Percentiles rank a stretch among this genome's conserved stretches.
Evolutionary conservation across 2,797 vertebrate species (phyloP).

Genomic region (Microhierax caerulescens): DNA sequence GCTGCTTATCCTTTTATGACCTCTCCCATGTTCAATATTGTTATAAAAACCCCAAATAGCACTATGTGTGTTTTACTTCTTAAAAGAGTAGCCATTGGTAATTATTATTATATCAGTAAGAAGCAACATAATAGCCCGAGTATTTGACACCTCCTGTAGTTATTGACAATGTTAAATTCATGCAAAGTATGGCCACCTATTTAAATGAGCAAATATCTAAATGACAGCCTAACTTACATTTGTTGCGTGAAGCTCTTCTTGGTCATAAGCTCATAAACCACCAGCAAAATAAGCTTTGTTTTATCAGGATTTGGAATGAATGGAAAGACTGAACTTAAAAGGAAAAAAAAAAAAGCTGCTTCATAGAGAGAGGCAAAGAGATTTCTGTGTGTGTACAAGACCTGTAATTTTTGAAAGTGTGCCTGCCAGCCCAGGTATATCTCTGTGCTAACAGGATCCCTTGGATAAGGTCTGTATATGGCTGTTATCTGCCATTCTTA

Average conservation of each 20-base stretch:
- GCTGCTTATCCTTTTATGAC: neutral
- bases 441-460: neutral
- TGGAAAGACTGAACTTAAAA: neutral
- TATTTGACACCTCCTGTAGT: neutral
- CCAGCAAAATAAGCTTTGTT: neutral
- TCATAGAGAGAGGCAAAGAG: neutral
- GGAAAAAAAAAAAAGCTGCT: neutral
- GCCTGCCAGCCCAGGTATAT: neutral
- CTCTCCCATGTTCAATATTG: neutral
- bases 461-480: neutral
- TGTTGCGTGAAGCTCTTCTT: neutral
- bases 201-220: neutral
- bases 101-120: neutral
- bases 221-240: neutral
- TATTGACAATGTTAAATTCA: neutral
- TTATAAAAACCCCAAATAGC: neutral
- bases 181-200: neutral
- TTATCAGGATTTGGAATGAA: neutral
- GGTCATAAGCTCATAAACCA: neutral
- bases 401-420: neutral
- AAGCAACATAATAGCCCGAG: neutral
- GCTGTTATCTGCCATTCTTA: neutral
- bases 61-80: neutral
- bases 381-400: neutral
- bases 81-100: neutral